Percentiles rank a stretch among this genome's conserved stretches.
phyloP scores from a whole-genome alignment of 35 echinoderm and acorn worm genomes.

The Acanthaster planci region DNA sequence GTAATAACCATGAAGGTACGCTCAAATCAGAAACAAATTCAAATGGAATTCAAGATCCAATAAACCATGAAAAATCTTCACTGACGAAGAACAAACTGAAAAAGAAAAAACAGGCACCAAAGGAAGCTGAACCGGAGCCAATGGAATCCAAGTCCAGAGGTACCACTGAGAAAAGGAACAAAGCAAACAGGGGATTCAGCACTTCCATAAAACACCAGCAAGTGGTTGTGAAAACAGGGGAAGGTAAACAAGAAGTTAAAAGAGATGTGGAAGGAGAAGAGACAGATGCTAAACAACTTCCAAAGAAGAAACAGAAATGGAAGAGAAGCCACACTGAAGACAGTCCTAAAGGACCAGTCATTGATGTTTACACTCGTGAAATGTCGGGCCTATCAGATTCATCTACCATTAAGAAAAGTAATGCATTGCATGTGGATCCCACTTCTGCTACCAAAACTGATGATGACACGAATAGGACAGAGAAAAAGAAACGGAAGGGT shows the following conservation, averaged over 20 bases:
- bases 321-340: slow-evolving; percentile 16
- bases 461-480: not conserved
- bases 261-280: not conserved
- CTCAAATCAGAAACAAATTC: too few species aligned
- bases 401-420: not conserved
- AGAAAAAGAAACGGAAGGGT: not conserved
- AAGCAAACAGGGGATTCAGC: not conserved
- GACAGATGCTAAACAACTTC: slow-evolving; percentile 4
- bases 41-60: too few species aligned
- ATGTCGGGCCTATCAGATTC: not conserved
- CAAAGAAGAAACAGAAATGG: slow-evolving; percentile 10
- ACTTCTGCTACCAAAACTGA: slow-evolving; percentile 3
- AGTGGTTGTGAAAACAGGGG: too few species aligned
- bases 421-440: not conserved
- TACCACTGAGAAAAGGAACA: not conserved
- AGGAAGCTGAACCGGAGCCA: not conserved
- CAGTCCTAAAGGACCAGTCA: not conserved
- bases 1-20: too few species aligned
- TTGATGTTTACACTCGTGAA: not conserved
- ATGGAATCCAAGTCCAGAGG: not conserved
- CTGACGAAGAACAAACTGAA: too few species aligned
- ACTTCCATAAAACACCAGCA: not conserved
- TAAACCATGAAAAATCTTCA: too few species aligned
- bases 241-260: too few species aligned
- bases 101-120: not conserved